Evolutionary conservation across 2,888 invertebrate genomes (phyloP).

Genomic region (Rutpela maculata): DNA sequence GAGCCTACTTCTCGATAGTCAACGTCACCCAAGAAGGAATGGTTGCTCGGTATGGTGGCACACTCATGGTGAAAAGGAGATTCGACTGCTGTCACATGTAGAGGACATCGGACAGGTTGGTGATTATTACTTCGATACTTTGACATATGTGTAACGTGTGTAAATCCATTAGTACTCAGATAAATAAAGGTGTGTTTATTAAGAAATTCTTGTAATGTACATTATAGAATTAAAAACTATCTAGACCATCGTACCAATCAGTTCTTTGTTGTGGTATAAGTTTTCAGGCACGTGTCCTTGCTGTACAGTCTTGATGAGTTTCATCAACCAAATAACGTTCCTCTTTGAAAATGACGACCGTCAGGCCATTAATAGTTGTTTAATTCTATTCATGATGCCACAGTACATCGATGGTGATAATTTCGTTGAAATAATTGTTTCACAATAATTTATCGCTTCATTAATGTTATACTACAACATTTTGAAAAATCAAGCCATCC

Average conservation of each 20-base stretch:
- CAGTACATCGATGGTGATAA: not conserved
- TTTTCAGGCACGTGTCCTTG: no score
- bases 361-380: no score
- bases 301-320: no score
- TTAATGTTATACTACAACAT: not conserved
- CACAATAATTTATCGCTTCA: conserved; percentile 21
- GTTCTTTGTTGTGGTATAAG: no score
- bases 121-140: conserved; percentile 17
- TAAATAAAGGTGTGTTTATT: not conserved
- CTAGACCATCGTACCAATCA: no score
- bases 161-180: not conserved
- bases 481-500: not conserved
- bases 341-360: no score
- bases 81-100: conserved; percentile 65
- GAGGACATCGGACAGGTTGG: conserved; percentile 17
- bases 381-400: no score
- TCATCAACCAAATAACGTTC: no score
- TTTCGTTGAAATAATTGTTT: not conserved
- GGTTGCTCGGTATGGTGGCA: conserved; percentile 78
- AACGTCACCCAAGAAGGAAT: conserved; percentile 82
- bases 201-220: not conserved
- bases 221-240: not conserved
- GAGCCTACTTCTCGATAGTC: conserved; percentile 79
- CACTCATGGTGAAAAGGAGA: conserved; percentile 67
- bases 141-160: not conserved